Evolutionary conservation across 1,140 invertebrate species (phyloP), one percentile per base, ranked within the genome.

Genomic region (Papilio machaon): DNA sequence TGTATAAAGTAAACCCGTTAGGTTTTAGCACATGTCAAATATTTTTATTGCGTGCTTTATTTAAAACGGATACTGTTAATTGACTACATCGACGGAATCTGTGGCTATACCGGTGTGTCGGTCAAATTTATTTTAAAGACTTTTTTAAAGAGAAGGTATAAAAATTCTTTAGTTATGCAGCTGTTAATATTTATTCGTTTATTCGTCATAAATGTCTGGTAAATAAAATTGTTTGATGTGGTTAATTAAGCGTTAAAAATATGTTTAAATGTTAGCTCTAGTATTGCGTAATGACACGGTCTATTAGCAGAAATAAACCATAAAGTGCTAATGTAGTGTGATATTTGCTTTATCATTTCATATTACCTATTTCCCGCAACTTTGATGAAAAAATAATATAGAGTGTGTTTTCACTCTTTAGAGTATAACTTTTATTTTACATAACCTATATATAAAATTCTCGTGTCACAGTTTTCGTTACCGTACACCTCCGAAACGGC

Each of bases 1-100:
- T 78, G 15, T 79, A 64, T 43, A 47, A 46, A 43, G 13, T 8
- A 47, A 67, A 79, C 58, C 38, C 15, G 52, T 52, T 79, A 58
- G 54, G n/a, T 58, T 58, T 58, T 58, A 58, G 54, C 54, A 19
- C 54, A 19, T 58, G 54, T 58, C 54, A n/a, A 19, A 58, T 58
- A 7, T 58, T 58, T 58, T 58, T 58, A 58, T 58, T 58, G n/a
- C 17, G 17, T 58, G 6, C 2, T 58, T 58, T 58, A 19, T 19
- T 19, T n/a, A 58, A 9, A 17, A 52, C 15, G 54, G 54, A n/a
- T 58, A n/a, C 54, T n/a, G 17, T 58, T 58, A 58, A 58, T 58
- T 58, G 17, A 58, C 54, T 58, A n/a, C 6, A 58, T 58, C 54
- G 17, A 58, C 54, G n/a, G 5, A n/a, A 54, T 54, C 17, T 58